These are phyloP conservation scores for Centropus bengalensis DNA, from an alignment of 2,113 vertebrate genomes.

Conservation along the genomic window DNA sequence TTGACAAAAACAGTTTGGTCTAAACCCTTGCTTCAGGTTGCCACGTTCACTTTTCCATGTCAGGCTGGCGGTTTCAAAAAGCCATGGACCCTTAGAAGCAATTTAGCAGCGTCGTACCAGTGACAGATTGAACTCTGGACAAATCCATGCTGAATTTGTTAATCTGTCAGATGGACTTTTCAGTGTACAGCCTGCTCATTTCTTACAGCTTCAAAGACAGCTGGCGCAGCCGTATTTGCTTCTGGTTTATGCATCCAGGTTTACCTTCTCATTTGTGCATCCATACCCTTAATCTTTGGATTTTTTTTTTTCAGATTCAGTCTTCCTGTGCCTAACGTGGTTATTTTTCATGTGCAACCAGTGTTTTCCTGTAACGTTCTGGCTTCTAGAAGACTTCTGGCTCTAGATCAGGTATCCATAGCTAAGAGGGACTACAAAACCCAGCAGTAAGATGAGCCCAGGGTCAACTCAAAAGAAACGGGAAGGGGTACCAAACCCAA, in stretches of 20 bases:
- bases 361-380: not conserved
- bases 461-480: not conserved
- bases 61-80: not conserved
- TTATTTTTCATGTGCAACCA: not conserved
- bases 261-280: not conserved
- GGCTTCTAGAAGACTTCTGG: not conserved
- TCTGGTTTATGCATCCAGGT: not conserved
- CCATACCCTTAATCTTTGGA: not conserved
- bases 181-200: not conserved
- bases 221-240: not conserved
- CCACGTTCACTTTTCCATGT: not conserved
- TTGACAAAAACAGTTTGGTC: not conserved
- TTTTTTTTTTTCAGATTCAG: conserved; percentile 6
- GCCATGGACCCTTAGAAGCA: conserved; percentile 24
- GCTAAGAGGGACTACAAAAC: not conserved
- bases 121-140: conserved; percentile 29
- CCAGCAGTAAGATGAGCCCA: not conserved
- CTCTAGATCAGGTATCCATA: not conserved
- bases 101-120: not conserved
- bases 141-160: conserved; percentile 49
- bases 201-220: conserved; percentile 6
- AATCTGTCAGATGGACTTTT: conserved; percentile 37
- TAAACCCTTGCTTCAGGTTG: conserved; percentile 11
- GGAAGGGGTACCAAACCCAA: not conserved
- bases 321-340: not conserved